Conservation (phyloP, 2,888 invertebrate species). For the Villa cingulata region DNA sequence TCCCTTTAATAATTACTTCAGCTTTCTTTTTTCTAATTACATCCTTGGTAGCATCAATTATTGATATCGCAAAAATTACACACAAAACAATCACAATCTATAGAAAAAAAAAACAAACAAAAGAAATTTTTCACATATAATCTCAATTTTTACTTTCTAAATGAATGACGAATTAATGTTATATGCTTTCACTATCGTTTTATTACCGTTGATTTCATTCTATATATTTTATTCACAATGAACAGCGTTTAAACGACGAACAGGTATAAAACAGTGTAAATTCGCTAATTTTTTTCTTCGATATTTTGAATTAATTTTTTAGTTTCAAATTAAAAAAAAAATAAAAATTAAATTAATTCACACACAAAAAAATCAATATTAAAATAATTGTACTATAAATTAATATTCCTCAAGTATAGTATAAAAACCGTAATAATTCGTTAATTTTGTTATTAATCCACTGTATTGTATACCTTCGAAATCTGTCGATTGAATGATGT, state of each 20-base stretch:
- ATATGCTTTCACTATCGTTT: conserved; percentile 6
- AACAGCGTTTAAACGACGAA: too few species aligned
- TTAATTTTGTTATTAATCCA: not conserved
- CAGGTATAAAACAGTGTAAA: not conserved
- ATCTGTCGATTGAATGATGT: conserved; percentile 11
- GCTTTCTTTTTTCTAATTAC: conserved; percentile 4
- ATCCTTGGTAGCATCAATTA: conserved; percentile 6
- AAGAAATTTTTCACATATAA: not conserved
- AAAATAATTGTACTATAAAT: not conserved
- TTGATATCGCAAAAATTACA: conserved; percentile 2
- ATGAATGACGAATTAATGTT: too few species aligned
- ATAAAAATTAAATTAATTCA: too few species aligned
- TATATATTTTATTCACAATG: conserved; percentile 4
- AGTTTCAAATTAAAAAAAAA: too few species aligned
- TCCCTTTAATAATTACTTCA: conserved; percentile 7
- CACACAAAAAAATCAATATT: not conserved
- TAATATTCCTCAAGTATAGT: too few species aligned
- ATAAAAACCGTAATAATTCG: too few species aligned
- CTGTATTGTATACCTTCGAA: conserved; percentile 5
- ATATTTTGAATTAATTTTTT: not conserved
- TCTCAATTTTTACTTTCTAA: not conserved
- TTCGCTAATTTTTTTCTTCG: not conserved
- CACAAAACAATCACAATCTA: conserved; percentile 1
- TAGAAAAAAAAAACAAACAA: not conserved
- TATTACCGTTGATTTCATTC: conserved; percentile 14